Conservation (phyloP, 2,797 vertebrate genomes). For the Jordanella pulchra region DNA sequence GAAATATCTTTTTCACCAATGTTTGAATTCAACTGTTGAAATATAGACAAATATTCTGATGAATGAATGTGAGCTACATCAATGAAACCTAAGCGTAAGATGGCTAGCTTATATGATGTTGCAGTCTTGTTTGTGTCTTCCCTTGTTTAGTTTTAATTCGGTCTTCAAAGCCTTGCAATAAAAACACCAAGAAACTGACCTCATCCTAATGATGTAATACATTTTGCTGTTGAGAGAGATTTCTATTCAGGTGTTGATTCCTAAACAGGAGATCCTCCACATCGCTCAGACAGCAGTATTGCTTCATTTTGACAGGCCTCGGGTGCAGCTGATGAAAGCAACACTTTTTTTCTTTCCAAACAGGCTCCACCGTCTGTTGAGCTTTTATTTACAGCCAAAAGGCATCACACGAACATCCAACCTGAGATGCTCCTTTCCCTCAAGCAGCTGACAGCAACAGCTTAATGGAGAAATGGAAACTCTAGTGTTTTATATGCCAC, state of each 20-base stretch:
- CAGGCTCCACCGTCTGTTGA: slow-evolving; percentile 14
- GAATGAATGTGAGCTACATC: slow-evolving; percentile 26
- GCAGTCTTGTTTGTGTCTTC: slow-evolving; percentile 35
- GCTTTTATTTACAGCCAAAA: slow-evolving; percentile 16
- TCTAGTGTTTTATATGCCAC: slow-evolving; percentile 14
- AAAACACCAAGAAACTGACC: slow-evolving; percentile 63
- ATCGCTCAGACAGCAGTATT: slow-evolving; percentile 17
- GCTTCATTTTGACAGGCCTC: slow-evolving; percentile 21
- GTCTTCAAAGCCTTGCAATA: slow-evolving; percentile 46
- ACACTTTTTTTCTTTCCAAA: slow-evolving; percentile 12
- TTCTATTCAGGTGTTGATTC: slow-evolving; percentile 45
- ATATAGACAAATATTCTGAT: slow-evolving; percentile 14
- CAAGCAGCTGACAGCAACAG: slow-evolving; percentile 22
- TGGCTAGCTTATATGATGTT: slow-evolving; percentile 58
- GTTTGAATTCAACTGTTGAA: slow-evolving; percentile 37
- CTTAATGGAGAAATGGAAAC: slow-evolving; percentile 52
- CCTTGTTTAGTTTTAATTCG: slow-evolving; percentile 9
- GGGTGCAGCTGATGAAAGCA: slow-evolving; percentile 22
- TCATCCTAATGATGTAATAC: slow-evolving; percentile 64
- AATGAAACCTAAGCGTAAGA: slow-evolving; percentile 30
- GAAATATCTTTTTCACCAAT: background rate
- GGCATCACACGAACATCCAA: slow-evolving; percentile 7
- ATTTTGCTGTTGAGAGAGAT: slow-evolving; percentile 55
- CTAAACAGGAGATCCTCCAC: slow-evolving; percentile 24
- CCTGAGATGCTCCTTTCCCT: slow-evolving; percentile 24